Conservation (phyloP, 1,140 invertebrate genomes). For the Caerostris darwini region DNA sequence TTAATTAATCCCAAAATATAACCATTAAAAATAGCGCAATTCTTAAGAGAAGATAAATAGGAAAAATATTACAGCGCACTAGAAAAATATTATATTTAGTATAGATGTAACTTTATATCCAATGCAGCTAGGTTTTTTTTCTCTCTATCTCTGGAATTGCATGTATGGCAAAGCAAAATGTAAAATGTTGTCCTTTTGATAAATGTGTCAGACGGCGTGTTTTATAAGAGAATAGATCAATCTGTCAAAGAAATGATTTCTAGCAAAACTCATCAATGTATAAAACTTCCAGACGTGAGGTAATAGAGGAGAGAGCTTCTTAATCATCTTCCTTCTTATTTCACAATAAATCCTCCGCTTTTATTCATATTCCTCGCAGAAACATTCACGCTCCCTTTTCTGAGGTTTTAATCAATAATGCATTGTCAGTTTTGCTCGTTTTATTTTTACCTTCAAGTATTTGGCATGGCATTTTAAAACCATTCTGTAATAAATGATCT, state of each 20-base stretch:
- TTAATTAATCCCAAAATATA: no score
- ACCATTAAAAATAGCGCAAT: no score
- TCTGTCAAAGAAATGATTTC: background rate
- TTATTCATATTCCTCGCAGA: background rate
- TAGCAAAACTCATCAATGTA: background rate
- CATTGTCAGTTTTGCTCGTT: background rate
- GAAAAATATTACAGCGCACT: no score
- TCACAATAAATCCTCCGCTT: background rate
- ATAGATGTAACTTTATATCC: no score
- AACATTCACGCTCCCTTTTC: background rate
- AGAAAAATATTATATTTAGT: no score
- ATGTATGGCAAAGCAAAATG: background rate
- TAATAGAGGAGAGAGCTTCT: background rate
- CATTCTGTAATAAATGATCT: background rate
- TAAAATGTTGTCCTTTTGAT: background rate
- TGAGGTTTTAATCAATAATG: background rate
- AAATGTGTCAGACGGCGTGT: background rate
- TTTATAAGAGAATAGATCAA: background rate
- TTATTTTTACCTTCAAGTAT: background rate
- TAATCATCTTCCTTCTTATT: background rate
- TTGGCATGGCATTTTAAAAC: background rate
- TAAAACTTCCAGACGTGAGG: background rate
- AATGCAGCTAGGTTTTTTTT: no score
- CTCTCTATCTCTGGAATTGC: no score
- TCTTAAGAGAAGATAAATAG: no score